A percentile compares a stretch with the other conserved stretches of the same genome.
phyloP scores from a whole-genome alignment of 2,113 vertebrate genomes.

The Sturnira hondurensis region DNA sequence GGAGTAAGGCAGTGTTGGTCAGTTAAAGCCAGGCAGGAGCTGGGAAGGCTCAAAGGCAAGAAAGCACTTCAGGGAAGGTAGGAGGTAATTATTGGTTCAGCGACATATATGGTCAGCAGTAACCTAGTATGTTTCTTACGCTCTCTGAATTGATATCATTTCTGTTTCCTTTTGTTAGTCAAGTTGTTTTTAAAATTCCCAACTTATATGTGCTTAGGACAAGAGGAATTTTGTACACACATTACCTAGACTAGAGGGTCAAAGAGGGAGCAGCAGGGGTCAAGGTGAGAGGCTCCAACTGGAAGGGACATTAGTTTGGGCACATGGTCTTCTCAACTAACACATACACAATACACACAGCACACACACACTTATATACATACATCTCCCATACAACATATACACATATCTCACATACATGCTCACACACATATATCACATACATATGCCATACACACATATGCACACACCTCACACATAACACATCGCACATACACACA shows the following conservation, averaged over 20 bases:
- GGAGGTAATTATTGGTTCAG: neutral
- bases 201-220: neutral
- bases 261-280: neutral
- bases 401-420: neutral
- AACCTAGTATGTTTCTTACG: neutral
- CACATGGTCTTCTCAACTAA: neutral
- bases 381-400: neutral
- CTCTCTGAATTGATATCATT: neutral
- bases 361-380: neutral
- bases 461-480: neutral
- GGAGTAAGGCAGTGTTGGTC: neutral
- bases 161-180: neutral
- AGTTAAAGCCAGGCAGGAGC: neutral
- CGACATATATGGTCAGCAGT: neutral
- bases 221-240: neutral
- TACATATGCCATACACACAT: neutral
- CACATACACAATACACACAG: neutral
- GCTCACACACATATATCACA: neutral
- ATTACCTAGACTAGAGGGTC: neutral
- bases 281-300: neutral
- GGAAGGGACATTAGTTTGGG: neutral
- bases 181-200: neutral
- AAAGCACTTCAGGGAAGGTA: neutral
- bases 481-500: neutral
- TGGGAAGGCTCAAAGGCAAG: neutral